Base-by-base conservation (phyloP, 2,113 vertebrate species). In the Cyphomyrus plagiostoma region DNA sequence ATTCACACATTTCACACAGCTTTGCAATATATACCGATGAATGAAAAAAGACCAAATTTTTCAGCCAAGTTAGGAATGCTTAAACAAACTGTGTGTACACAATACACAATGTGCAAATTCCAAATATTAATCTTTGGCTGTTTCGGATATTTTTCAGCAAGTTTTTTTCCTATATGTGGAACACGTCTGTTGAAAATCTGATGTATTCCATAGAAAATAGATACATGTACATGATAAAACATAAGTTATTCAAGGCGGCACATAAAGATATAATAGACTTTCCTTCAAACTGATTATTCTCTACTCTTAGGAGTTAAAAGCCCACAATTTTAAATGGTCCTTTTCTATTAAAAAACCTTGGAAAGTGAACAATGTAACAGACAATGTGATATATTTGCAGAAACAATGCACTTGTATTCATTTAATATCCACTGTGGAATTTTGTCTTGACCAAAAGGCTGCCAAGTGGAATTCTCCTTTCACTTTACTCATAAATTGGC, bases 71-170 rank as follows among this genome's bases (percentile, higher is more conserved):
- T 30, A 77, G 42, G 58, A 15, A 70, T 62, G 66, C 35, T 42
- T 35, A 19, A 80, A 88, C 45, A 74, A 49, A 48, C 23, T 48
- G 39, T 26, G 87, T 74, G 58, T 88, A 88, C 87, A 88, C 62
- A 2, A 88, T 88, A 88, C 88, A 88, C 45, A 88, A 88, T 88
- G 42, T 48, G 35, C 56, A 88, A 88, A 45, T 80, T 80, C 30
- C 6, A 80, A 80, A 80, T 80, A 70, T 13, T 70, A 80, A 80
- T 80, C 35, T 39, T 80, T 19, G 30, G 30, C 35, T 42, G 10
- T 70, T 70, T 30, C 8, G 11, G n/a, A 62, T 62, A n/a, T 7
- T 62, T 62, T 74, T 77, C 70, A 77, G 70, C 30, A 77, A 77
- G n/a, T 66, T 26, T 66, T 35, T 66, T 26, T 26, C 23, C 30